These are phyloP conservation scores for Percopsis transmontana DNA, from an alignment of 2,113 vertebrate species.

Conservation along the genomic window DNA sequence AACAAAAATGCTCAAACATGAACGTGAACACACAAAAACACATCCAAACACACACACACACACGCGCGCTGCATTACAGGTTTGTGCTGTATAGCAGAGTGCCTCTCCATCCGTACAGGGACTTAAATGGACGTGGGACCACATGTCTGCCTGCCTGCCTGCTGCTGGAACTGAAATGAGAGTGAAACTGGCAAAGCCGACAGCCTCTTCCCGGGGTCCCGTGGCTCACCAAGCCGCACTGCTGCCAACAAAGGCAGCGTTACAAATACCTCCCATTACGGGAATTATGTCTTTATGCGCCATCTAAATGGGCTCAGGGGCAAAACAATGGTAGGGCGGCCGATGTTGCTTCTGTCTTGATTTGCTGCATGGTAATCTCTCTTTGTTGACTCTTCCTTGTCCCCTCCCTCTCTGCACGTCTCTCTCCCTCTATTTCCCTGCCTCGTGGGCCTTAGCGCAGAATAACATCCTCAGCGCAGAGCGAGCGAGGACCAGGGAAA, in stretches of 20 bases:
- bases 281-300: slow-evolving; percentile 67
- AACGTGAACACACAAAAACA: neutral
- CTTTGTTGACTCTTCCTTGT: slow-evolving; percentile 1
- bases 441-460: slow-evolving; percentile 27
- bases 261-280: slow-evolving; percentile 71
- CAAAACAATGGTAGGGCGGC: slow-evolving; percentile 51
- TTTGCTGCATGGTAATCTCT: slow-evolving; percentile 57
- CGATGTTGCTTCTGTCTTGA: slow-evolving; percentile 49
- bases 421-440: slow-evolving; percentile 2
- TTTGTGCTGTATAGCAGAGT: too few species aligned
- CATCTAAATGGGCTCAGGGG: slow-evolving; percentile 36
- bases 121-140: slow-evolving; percentile 30
- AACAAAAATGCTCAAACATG: neutral
- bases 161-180: slow-evolving; percentile 39
- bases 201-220: slow-evolving; percentile 27
- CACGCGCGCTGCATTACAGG: too few species aligned
- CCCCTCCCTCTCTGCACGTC: neutral
- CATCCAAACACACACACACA: neutral
- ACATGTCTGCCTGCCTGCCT: slow-evolving; percentile 34
- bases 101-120: neutral
- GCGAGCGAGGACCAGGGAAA: neutral
- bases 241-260: slow-evolving; percentile 61
- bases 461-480: slow-evolving; percentile 28
- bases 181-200: slow-evolving; percentile 28
- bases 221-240: slow-evolving; percentile 30